Evolutionary conservation across 2,888 invertebrate genomes (phyloP).

Genomic region (Sepioteuthis lessoniana): DNA sequence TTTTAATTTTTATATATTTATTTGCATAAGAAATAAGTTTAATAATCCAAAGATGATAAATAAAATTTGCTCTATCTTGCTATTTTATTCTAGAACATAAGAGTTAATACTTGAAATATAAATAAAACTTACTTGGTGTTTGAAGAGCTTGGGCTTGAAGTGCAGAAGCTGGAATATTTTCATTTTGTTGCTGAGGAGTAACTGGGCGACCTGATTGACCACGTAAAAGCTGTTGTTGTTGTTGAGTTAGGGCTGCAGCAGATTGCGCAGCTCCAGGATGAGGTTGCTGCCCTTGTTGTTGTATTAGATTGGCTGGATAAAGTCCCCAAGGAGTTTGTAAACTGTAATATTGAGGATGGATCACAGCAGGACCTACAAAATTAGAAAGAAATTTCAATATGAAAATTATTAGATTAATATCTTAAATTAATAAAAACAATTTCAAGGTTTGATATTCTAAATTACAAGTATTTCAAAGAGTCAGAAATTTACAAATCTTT

Average conservation of each 20-base stretch:
- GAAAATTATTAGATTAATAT: neutral
- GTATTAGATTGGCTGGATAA: constrained; percentile 82
- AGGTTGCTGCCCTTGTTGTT: constrained; percentile 67
- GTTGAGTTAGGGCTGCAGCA: constrained; percentile 77
- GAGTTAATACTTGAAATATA: neutral
- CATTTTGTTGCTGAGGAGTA: constrained; percentile 73
- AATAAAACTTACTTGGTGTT: constrained; percentile 63
- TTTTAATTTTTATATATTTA: no score
- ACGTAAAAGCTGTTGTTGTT: constrained; percentile 77
- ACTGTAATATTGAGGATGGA: constrained; percentile 92
- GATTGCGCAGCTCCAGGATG: constrained; percentile 75
- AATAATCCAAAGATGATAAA: no score
- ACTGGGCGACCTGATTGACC: constrained; percentile 68
- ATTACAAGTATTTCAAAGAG: neutral
- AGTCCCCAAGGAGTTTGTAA: constrained; percentile 91
- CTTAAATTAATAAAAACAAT: neutral
- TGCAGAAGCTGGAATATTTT: constrained; percentile 76
- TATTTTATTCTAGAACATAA: neutral
- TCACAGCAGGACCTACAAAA: constrained; percentile 75
- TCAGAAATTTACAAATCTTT: neutral
- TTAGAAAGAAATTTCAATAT: neutral
- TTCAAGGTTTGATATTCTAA: neutral
- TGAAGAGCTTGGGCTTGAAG: constrained; percentile 61
- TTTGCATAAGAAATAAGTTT: no score
- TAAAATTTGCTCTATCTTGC: no score